Percentiles rank a stretch among this genome's conserved stretches.
Conservation (phyloP, 1,140 invertebrate species). For the Caenorhabditis remanei region DNA sequence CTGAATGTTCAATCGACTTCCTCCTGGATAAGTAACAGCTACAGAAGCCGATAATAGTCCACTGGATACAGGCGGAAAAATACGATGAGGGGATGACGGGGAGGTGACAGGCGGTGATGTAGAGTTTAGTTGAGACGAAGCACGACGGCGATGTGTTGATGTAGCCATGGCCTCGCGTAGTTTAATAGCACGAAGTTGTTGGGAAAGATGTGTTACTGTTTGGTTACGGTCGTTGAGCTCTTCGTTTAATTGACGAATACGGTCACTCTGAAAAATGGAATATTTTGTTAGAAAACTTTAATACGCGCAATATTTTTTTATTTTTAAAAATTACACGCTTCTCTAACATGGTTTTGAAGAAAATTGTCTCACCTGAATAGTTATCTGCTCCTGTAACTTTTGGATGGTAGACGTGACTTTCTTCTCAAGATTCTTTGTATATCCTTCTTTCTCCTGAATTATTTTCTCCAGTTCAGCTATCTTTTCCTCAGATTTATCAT, state of each 20-base stretch:
- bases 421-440: slow-evolving; percentile 43
- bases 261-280: slow-evolving; percentile 9
- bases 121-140: slow-evolving; percentile 9
- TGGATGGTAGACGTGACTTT: slow-evolving; percentile 23
- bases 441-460: slow-evolving; percentile 10
- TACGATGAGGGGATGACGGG: slow-evolving; percentile 23
- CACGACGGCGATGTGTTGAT: slow-evolving; percentile 21
- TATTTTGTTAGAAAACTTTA: neutral
- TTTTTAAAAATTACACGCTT: too few relatives aligned
- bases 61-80: slow-evolving; percentile 28
- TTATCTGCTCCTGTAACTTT: slow-evolving; percentile 25
- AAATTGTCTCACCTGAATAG: slow-evolving; percentile 22
- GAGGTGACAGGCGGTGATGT: slow-evolving; percentile 31
- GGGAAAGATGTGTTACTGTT: slow-evolving; percentile 19
- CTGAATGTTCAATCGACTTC: slow-evolving; percentile 1
- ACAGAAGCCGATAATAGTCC: slow-evolving; percentile 30
- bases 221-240: slow-evolving; percentile 30
- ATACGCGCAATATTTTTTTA: neutral
- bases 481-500: neutral
- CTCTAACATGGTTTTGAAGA: too few relatives aligned
- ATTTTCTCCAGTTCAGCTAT: slow-evolving; percentile 8
- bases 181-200: slow-evolving; percentile 36
- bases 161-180: slow-evolving; percentile 33
- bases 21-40: slow-evolving; percentile 26
- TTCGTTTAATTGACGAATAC: slow-evolving; percentile 29